A percentile compares a stretch with the other conserved stretches of the same genome.
phyloP scores from a whole-genome alignment of 2,113 vertebrate genomes.

The Ia io region DNA sequence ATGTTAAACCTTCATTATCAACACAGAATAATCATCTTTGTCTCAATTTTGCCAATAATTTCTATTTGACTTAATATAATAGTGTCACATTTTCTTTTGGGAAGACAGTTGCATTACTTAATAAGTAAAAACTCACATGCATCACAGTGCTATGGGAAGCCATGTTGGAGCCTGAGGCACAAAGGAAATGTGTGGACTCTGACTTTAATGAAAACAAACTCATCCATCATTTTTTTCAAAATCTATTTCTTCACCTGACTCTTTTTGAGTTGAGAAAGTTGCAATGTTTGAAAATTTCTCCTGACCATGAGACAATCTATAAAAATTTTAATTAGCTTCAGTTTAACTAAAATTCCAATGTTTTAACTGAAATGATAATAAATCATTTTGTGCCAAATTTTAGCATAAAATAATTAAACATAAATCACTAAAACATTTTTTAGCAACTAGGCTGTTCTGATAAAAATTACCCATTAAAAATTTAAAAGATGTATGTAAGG shows the following conservation, averaged over 20 bases:
- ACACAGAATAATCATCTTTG: not conserved
- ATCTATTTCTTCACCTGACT: not conserved
- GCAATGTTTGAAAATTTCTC: not conserved
- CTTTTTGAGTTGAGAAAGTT: not conserved
- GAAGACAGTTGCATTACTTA: not conserved
- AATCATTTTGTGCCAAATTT: not conserved
- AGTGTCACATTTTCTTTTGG: not conserved
- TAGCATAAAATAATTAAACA: not conserved
- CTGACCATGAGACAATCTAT: not conserved
- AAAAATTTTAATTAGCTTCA: slow-evolving; percentile 17
- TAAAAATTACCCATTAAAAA: not conserved
- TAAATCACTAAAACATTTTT: not conserved
- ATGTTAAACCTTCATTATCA: not conserved
- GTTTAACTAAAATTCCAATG: not conserved
- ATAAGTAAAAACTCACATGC: not conserved
- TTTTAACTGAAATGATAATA: slow-evolving; percentile 9
- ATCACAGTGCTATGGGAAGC: not conserved
- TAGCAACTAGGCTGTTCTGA: not conserved
- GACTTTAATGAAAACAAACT: not conserved
- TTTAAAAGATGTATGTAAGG: not conserved
- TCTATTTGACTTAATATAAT: not conserved
- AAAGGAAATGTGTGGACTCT: not conserved
- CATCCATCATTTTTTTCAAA: not conserved
- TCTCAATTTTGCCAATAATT: not conserved
- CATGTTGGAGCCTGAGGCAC: not conserved